Evolutionary conservation across 1,140 invertebrate genomes (phyloP), one percentile per base, ranked within the genome.

Genomic region (Mycetomoellerius zeteki): DNA sequence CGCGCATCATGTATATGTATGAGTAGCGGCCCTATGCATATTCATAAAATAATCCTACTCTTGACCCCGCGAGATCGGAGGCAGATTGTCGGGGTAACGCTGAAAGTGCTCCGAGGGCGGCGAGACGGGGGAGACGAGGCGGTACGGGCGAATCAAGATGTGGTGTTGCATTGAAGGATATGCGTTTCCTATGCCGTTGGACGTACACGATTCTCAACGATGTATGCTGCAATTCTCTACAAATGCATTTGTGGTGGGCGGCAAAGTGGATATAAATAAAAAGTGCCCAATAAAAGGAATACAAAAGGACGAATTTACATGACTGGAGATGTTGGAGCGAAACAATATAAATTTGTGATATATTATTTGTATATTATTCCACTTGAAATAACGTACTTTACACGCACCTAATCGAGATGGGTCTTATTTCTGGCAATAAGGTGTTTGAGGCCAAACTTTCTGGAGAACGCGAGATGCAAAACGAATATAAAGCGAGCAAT

Each of bases 11-110:
- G 90, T 91, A 91, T 91, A 91, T 91, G 90, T 91, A 91, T 91
- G 90, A 91, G 87, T 85, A 73, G 86, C 75, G 69, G 58, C 30
- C 52, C 69, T 84, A 91, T 91, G 89, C 85, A 91, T 91, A 91
- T 91, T 91, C 90, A 91, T 91, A 89, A 91, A 87, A 91, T 91
- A 91, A 91, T 91, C 90, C 84, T n/a, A n/a, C n/a, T 87, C 85
- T 89, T 91, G 90, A 91, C 89, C 90, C 85, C 89, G 90, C 87
- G 87, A 90, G 89, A 91, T 91, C 89, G 78, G 64, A 77, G 87
- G 72, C 84, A 85, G 90, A 91, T 91, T 91, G 75, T 54, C 78
- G 43, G 7, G 56, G 86, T 84, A 80, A 80, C 75, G 85, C 52
- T 67, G 78, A 84, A 73, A 72, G 85, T 81, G 85, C 76, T 81